These are phyloP conservation scores for Philopotamus ludificatus DNA, from an alignment of 1,140 invertebrate species.

Conservation along the genomic window DNA sequence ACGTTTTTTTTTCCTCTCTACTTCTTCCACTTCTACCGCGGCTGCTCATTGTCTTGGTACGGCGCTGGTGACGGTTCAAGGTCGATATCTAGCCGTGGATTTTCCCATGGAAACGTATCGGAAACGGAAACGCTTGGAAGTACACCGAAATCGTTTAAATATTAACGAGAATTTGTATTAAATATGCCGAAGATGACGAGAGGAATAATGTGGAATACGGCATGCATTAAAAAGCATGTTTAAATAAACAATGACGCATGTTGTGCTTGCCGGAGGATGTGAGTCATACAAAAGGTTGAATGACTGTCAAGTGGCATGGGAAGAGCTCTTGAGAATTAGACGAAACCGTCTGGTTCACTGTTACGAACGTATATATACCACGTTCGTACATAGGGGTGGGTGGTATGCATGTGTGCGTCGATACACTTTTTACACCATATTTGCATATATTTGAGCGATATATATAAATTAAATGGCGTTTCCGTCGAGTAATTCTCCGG, in stretches of 20 bases:
- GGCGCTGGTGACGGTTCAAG: slow-evolving; percentile 12
- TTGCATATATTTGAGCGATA: no score
- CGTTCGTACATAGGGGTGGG: no score
- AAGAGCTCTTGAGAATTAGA: slow-evolving; percentile 4
- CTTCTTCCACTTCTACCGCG: no score
- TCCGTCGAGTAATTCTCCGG: no score
- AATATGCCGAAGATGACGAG: no score
- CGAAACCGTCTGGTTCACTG: not conserved
- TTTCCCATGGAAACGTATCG: slow-evolving; percentile 24
- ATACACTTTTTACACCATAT: no score
- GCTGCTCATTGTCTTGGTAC: not conserved
- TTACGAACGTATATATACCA: no score
- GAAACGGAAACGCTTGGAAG: no score
- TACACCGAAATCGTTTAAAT: no score
- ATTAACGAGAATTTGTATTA: no score
- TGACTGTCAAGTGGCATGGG: slow-evolving; percentile 26
- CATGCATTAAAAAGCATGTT: not conserved
- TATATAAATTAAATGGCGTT: no score
- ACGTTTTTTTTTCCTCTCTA: slow-evolving; percentile 4
- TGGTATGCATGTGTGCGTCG: no score
- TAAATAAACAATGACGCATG: slow-evolving; percentile 28
- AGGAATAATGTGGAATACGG: not conserved
- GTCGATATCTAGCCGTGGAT: not conserved
- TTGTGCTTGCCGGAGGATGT: slow-evolving; percentile 12
- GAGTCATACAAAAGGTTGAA: slow-evolving; percentile 27